Evolutionary conservation across 2,888 invertebrate genomes (phyloP).

Genomic region (Lithophane ornitopus): DNA sequence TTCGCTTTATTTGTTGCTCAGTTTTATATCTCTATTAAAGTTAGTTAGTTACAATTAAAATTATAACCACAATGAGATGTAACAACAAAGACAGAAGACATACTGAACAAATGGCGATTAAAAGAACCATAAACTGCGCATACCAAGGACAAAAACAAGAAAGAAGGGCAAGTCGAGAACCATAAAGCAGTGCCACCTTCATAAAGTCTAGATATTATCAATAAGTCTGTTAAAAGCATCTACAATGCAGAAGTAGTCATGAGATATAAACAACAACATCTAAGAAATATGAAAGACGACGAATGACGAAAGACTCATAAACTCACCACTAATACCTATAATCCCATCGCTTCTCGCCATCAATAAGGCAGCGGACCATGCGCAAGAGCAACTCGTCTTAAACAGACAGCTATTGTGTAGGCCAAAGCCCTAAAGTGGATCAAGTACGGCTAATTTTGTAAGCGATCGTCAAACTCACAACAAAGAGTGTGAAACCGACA

Average conservation of each 20-base stretch:
- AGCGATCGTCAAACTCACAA: slow-evolving; percentile 52
- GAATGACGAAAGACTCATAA: slow-evolving; percentile 28
- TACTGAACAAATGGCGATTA: not conserved
- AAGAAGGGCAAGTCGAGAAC: not conserved
- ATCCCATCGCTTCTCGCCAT: slow-evolving; percentile 39
- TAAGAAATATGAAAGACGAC: not conserved
- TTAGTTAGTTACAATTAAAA: not conserved
- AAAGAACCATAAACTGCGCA: not conserved
- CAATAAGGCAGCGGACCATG: slow-evolving; percentile 36
- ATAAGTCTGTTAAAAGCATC: not conserved
- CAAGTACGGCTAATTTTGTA: slow-evolving; percentile 65
- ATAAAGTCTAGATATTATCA: not conserved
- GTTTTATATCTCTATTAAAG: not conserved
- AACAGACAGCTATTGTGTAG: slow-evolving; percentile 70
- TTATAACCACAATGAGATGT: not conserved
- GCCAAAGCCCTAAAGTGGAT: slow-evolving; percentile 65
- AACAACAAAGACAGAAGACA: not conserved
- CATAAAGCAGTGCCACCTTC: not conserved
- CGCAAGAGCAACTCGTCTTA: slow-evolving; percentile 42
- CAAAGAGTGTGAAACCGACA: slow-evolving; percentile 55
- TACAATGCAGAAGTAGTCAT: not conserved
- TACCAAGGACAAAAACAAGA: no score
- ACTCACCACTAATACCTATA: slow-evolving; percentile 13
- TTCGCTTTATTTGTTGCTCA: slow-evolving; percentile 1
- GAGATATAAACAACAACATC: not conserved